A percentile compares a stretch with the other conserved stretches of the same genome.
These are phyloP conservation scores for Momotus momota DNA, from an alignment of 2,797 vertebrate genomes.

Conservation along the genomic window DNA sequence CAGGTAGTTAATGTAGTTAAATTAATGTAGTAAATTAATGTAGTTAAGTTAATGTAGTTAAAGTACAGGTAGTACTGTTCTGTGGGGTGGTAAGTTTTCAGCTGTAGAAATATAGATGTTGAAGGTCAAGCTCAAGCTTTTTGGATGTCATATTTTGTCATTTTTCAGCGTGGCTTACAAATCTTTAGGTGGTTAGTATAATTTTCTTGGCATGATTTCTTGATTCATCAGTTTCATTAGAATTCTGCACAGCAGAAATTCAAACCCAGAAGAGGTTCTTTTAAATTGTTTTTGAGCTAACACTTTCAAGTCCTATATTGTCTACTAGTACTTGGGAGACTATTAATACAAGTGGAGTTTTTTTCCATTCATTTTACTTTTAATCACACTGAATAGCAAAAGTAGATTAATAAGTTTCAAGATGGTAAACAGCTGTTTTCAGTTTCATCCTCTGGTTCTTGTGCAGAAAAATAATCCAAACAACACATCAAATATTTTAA, in stretches of 20 bases:
- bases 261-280: background rate
- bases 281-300: background rate
- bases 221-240: background rate
- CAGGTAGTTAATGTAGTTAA: no score
- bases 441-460: background rate
- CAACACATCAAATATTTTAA: background rate
- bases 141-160: background rate
- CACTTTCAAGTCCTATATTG: background rate
- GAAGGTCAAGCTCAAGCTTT: background rate
- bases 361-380: background rate
- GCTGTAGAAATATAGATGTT: background rate
- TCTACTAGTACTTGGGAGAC: background rate
- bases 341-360: background rate
- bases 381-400: background rate
- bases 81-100: background rate
- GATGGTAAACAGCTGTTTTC: background rate
- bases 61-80: background rate
- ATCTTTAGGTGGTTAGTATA: background rate
- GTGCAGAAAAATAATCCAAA: background rate
- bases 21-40: no score
- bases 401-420: background rate
- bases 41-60: no score
- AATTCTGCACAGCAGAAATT: background rate
- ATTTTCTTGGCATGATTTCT: background rate
- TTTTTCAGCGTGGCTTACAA: background rate